Evolutionary conservation across 2,113 vertebrate genomes (phyloP).

Genomic region (Tretioscincus oriximinensis): DNA sequence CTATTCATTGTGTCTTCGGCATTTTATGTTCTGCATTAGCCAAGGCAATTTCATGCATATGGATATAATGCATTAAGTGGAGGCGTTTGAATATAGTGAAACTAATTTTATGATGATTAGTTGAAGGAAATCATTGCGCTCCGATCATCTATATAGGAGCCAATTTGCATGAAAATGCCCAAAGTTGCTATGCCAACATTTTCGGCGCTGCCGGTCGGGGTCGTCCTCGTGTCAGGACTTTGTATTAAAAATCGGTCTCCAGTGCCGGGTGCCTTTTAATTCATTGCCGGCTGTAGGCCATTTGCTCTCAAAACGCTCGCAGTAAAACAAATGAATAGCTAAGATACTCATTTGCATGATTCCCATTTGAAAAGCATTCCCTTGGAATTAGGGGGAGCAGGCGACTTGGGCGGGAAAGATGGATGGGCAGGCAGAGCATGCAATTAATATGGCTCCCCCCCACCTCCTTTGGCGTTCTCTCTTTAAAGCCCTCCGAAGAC

Average conservation of each 20-base stretch:
- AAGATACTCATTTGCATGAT: conserved; percentile 90
- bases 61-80: conserved; percentile 96
- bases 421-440: conserved; percentile 82
- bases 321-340: conserved; percentile 92
- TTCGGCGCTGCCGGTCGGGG: conserved; percentile 82
- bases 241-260: conserved; percentile 89
- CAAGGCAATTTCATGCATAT: conserved; percentile 99
- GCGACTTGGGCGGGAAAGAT: conserved; percentile 79
- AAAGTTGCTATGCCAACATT: conserved; percentile 89
- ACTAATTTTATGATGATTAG: conserved; percentile 99
- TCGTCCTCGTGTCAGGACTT: conserved; percentile 86
- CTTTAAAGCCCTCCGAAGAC: conserved; percentile 84
- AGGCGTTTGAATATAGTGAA: conserved; percentile 95
- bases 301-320: conserved; percentile 83
- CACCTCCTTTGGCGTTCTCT: conserved; percentile 75
- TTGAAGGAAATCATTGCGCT: conserved; percentile 85
- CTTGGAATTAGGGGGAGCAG: conserved; percentile 82
- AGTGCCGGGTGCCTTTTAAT: conserved; percentile 84
- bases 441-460: conserved; percentile 86
- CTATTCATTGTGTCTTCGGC: conserved; percentile 92
- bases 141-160: conserved; percentile 83
- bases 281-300: conserved; percentile 87
- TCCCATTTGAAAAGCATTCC: conserved; percentile 84
- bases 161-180: conserved; percentile 87
- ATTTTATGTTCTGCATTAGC: conserved; percentile 97